A percentile compares a stretch with the other conserved stretches of the same genome.
phyloP scores from a whole-genome alignment of 1,140 invertebrate species.

The Idris sp. region DNA sequence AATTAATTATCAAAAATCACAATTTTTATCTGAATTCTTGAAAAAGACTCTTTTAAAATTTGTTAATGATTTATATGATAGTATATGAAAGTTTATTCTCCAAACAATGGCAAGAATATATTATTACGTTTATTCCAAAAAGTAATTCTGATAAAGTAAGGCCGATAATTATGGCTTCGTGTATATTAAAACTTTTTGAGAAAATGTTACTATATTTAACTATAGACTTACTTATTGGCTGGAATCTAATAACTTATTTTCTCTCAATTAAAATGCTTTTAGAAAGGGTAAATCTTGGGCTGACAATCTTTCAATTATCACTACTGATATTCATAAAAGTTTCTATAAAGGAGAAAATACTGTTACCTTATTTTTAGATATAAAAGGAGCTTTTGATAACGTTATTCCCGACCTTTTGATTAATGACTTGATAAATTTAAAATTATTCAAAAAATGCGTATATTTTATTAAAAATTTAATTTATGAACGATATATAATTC shows the following conservation, averaged over 20 bases:
- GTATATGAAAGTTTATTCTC: slow-evolving; percentile 61
- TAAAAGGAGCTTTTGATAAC: slow-evolving; percentile 36
- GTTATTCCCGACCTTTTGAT: slow-evolving; percentile 35
- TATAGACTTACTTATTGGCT: slow-evolving; percentile 37
- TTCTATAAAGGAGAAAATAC: slow-evolving; percentile 17
- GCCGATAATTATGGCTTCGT: slow-evolving; percentile 49
- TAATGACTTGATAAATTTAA: slow-evolving; percentile 26
- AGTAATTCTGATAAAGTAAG: slow-evolving; percentile 36
- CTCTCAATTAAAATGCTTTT: slow-evolving; percentile 17
- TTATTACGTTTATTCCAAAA: slow-evolving; percentile 58
- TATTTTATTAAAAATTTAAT: slow-evolving; percentile 20
- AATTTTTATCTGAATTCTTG: too few species aligned
- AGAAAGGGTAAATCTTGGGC: too few species aligned
- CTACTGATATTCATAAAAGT: slow-evolving; percentile 16
- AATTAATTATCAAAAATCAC: too few species aligned
- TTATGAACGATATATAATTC: slow-evolving; percentile 1
- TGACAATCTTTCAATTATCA: slow-evolving; percentile 16
- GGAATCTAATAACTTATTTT: slow-evolving; percentile 22
- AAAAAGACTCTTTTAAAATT: too few species aligned
- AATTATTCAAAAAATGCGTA: slow-evolving; percentile 17
- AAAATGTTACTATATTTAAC: slow-evolving; percentile 36
- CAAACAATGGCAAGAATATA: slow-evolving; percentile 32
- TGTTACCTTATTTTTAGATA: slow-evolving; percentile 28
- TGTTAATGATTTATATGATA: too few species aligned
- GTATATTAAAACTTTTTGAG: too few species aligned